Base-by-base conservation (phyloP, 2,888 invertebrate genomes). In the Leucoma salicis region DNA sequence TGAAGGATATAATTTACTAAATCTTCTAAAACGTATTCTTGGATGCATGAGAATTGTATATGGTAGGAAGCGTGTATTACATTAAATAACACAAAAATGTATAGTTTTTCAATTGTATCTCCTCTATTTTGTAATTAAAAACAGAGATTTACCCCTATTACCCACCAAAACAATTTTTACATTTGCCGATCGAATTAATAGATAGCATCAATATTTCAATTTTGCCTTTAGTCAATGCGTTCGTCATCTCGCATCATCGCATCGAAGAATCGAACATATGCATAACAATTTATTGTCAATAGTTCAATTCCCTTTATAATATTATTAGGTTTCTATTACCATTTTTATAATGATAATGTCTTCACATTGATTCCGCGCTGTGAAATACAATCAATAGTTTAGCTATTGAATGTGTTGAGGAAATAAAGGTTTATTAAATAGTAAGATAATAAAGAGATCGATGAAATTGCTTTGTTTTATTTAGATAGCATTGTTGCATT, bases 401-500 rank as follows among this genome's bases (percentile, higher is more conserved):
- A 62, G 57, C 57, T 63, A 64, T 60, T 71, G 42, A 39, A 63
- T 63, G 60, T 63, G 59, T 61, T 63, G 59, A 57, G 29, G 2
- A 29, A 13, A 35, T 50, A 41, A 49, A 58, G 50, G 51, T 51
- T 54, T 57, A 63, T 59, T 59, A 63, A 70, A 60, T 47, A 60
- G 57, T 69, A 70, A 68, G 65, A 43, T 25, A 72, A 69, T 70
- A 72, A 66, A 72, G 53, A 71, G 65, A 71, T 71, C 70, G 63
- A 63, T 65, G 39, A 38, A 51, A 36, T 16, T 0, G 6, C 27
- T 14, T 47, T 43, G 49, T 66, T 63, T 62, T 44, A 51, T 57
- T 63, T 13, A 13, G n/a, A n/a, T 2, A 27, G n/a, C n/a, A n/a
- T 13, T 14, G 7, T 14, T 5, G 13, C 34, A 14, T 18, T 33